A percentile compares a stretch with the other conserved stretches of the same genome.
Evolutionary conservation across 2,797 vertebrate genomes (phyloP).

Genomic region (Liparis tanakae): DNA sequence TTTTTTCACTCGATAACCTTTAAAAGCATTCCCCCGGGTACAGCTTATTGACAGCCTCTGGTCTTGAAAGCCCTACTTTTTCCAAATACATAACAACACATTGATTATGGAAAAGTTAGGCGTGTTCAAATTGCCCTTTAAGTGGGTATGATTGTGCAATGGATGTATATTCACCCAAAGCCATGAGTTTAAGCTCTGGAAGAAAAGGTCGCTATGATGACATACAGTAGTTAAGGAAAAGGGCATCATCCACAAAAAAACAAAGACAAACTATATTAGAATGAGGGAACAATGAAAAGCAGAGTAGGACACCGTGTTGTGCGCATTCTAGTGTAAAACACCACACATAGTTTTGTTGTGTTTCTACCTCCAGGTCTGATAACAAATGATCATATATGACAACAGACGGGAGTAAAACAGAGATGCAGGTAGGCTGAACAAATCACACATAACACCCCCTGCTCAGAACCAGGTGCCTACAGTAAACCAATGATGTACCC

Average conservation of each 20-base stretch:
- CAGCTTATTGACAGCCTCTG: neutral
- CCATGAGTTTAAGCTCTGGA: conserved; percentile 24
- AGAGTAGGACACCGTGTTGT: neutral
- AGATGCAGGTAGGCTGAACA: conserved; percentile 34
- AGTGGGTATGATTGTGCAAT: conserved; percentile 36
- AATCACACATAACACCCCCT: conserved; percentile 4
- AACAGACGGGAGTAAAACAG: neutral
- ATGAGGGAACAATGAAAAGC: neutral
- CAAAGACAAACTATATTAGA: conserved; percentile 1
- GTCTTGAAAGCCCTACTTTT: neutral
- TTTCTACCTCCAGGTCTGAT: conserved; percentile 9
- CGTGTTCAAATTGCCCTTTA: conserved; percentile 28
- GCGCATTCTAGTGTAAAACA: neutral
- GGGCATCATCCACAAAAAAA: conserved; percentile 12
- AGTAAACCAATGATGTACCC: conserved; percentile 35
- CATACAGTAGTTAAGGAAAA: conserved; percentile 12
- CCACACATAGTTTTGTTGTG: neutral
- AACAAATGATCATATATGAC: conserved; percentile 12
- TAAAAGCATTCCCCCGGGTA: conserved; percentile 42
- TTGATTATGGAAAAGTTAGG: conserved; percentile 35
- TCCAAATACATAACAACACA: conserved; percentile 16
- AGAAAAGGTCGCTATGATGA: conserved; percentile 55
- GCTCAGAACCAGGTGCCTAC: neutral
- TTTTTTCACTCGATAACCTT: conserved; percentile 26
- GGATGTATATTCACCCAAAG: conserved; percentile 41